Conservation (phyloP, 2,888 invertebrate genomes). For the Ganaspis brasiliensis region DNA sequence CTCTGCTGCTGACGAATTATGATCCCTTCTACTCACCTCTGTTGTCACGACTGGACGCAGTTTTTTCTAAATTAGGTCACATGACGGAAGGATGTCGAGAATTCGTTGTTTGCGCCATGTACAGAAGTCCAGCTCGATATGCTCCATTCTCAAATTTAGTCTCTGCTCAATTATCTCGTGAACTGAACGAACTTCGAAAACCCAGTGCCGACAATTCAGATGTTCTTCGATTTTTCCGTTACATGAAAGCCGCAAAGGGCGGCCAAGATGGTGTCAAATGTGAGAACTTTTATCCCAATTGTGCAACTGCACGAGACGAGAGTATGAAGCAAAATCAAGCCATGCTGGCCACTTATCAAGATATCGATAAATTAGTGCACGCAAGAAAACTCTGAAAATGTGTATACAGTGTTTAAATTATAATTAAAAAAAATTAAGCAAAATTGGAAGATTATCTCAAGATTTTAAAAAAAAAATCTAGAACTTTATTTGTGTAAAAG, state of each 20-base stretch:
- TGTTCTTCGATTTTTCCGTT: constrained; percentile 92
- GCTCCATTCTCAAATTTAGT: constrained; percentile 94
- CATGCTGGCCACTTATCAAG: constrained; percentile 92
- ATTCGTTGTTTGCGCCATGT: constrained; percentile 93
- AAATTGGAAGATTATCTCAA: too few species aligned
- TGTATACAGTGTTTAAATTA: not conserved
- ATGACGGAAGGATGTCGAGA: constrained; percentile 88
- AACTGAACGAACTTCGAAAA: constrained; percentile 91
- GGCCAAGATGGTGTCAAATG: constrained; percentile 92
- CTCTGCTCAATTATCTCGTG: constrained; percentile 93
- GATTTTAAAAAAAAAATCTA: too few species aligned
- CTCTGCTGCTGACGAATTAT: constrained; percentile 91
- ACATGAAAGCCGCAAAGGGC: constrained; percentile 94
- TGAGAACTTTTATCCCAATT: constrained; percentile 85
- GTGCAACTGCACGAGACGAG: constrained; percentile 84
- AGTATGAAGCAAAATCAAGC: constrained; percentile 85
- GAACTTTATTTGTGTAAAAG: too few species aligned
- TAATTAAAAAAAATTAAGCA: too few species aligned
- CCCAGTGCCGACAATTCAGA: constrained; percentile 94
- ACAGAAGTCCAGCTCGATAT: constrained; percentile 92
- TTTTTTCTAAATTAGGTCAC: constrained; percentile 88
- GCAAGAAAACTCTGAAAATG: constrained; percentile 85
- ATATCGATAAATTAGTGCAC: constrained; percentile 93
- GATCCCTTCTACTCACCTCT: constrained; percentile 95
- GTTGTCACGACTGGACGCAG: constrained; percentile 91